These are phyloP conservation scores for Meteorus sp. DNA, from an alignment of 1,140 invertebrate genomes.

Conservation along the genomic window DNA sequence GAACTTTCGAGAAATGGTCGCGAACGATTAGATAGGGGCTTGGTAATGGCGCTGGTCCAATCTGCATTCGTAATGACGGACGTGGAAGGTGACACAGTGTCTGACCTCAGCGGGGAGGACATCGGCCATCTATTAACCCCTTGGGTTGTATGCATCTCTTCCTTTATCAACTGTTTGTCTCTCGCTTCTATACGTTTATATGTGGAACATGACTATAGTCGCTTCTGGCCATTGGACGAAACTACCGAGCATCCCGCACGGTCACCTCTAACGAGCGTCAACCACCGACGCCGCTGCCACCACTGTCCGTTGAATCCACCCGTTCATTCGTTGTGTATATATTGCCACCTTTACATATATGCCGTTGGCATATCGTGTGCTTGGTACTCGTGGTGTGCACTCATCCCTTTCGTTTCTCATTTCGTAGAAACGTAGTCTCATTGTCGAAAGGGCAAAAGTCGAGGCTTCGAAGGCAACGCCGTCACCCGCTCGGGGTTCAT, in stretches of 20 bases:
- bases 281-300: slow-evolving; percentile 10
- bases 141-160: slow-evolving; percentile 38
- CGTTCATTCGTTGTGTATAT: no score
- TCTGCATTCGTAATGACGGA: slow-evolving; percentile 51
- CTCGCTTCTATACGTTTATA: slow-evolving; percentile 30
- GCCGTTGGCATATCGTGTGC: not conserved
- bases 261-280: slow-evolving; percentile 24
- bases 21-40: slow-evolving; percentile 41
- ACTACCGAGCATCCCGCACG: not conserved
- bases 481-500: no score
- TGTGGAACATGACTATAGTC: not conserved
- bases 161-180: slow-evolving; percentile 22
- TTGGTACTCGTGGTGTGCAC: not conserved
- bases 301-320: no score
- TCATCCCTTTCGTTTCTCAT: slow-evolving; percentile 18
- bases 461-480: no score
- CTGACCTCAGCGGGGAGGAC: slow-evolving; percentile 42
- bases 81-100: slow-evolving; percentile 49
- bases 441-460: slow-evolving; percentile 3
- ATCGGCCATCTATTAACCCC: slow-evolving; percentile 52
- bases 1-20: slow-evolving; percentile 35
- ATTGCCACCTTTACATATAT: no score
- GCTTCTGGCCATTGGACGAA: not conserved
- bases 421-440: not conserved
- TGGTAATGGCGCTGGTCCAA: slow-evolving; percentile 41